A percentile compares a stretch with the other conserved stretches of the same genome.
These are phyloP conservation scores for Creontiades dilutus DNA, from an alignment of 2,888 invertebrate genomes.

Conservation along the genomic window DNA sequence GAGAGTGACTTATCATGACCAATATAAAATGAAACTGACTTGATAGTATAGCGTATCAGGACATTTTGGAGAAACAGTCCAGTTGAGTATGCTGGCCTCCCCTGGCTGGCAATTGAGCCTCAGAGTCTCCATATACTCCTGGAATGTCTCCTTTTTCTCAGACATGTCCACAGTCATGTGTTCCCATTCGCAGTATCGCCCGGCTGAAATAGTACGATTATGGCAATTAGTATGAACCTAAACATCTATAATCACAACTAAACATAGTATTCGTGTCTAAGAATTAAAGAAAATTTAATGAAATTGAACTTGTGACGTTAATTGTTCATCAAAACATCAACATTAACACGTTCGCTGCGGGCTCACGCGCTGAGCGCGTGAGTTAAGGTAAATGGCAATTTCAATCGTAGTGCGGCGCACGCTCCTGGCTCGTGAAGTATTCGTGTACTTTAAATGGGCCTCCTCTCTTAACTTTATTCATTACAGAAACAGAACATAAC, in stretches of 20 bases:
- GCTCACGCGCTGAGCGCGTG: too few species aligned
- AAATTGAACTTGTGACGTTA: too few species aligned
- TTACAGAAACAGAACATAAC: too few species aligned
- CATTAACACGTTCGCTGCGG: too few species aligned
- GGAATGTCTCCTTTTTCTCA: constrained; percentile 86
- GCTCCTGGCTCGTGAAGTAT: too few species aligned
- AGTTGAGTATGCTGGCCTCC: constrained; percentile 87
- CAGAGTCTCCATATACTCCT: constrained; percentile 87
- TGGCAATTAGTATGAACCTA: not conserved
- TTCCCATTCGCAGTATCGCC: constrained; percentile 92
- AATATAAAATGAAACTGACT: constrained; percentile 80
- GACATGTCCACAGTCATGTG: constrained; percentile 89
- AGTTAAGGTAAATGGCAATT: too few species aligned
- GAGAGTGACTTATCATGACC: not conserved
- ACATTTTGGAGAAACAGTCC: constrained; percentile 92
- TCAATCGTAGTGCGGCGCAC: too few species aligned
- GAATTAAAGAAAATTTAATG: too few species aligned
- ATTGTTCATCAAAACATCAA: too few species aligned
- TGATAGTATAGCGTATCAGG: constrained; percentile 93
- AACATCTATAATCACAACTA: not conserved
- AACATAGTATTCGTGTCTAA: too few species aligned
- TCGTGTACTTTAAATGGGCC: too few species aligned
- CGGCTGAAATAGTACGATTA: constrained; percentile 80
- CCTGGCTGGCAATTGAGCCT: constrained; percentile 88
- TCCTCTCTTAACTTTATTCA: too few species aligned